Conservation (phyloP, 2,888 invertebrate species). For the Clivina fossor region DNA sequence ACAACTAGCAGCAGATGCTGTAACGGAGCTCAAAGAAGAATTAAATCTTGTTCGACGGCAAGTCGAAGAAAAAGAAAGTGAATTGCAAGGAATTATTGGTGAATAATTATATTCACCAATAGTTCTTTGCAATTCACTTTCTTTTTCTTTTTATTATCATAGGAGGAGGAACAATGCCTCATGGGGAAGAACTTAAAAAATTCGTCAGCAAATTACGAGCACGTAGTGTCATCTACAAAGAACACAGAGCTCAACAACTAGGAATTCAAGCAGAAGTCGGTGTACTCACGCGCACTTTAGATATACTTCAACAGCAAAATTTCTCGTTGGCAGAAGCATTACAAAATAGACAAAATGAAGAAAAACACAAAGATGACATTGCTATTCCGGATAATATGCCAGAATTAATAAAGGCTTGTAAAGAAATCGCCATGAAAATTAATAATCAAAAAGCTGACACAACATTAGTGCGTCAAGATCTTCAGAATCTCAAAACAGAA, state of each 20-base stretch:
- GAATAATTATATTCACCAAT: neutral
- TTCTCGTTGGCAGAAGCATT: constrained; percentile 16
- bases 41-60: constrained; percentile 63
- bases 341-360: constrained; percentile 10
- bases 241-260: constrained; percentile 74
- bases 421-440: constrained; percentile 19
- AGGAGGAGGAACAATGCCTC: constrained; percentile 66
- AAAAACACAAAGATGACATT: constrained; percentile 1
- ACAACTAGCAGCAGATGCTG: constrained; percentile 68
- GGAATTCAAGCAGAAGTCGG: constrained; percentile 76
- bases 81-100: constrained; percentile 46
- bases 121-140: too few relatives aligned
- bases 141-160: too few relatives aligned
- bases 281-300: constrained; percentile 72
- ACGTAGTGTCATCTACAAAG: constrained; percentile 80
- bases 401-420: constrained; percentile 17
- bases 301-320: constrained; percentile 58
- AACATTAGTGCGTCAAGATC: constrained; percentile 11
- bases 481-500: constrained; percentile 31
- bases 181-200: constrained; percentile 82
- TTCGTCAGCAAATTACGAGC: constrained; percentile 80
- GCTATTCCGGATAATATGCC: constrained; percentile 7
- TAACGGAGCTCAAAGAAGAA: constrained; percentile 67
- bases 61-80: constrained; percentile 60
- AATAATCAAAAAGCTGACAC: constrained; percentile 11